phyloP scores from a whole-genome alignment of 2,113 vertebrate genomes.

The Aptenodytes patagonicus region DNA sequence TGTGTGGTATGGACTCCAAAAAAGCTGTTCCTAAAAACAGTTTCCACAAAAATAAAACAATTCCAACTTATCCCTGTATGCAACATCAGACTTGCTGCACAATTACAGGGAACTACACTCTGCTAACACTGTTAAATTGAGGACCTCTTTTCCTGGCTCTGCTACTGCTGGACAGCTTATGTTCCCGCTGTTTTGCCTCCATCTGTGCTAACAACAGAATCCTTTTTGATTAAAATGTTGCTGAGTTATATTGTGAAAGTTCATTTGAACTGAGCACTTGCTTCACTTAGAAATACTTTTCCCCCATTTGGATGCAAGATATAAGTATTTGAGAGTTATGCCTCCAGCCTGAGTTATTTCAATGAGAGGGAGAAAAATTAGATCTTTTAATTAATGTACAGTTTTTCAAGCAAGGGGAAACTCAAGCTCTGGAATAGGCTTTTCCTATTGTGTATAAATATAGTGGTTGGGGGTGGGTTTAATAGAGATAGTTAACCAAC shows the following conservation, averaged over 20 bases:
- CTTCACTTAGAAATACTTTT: not conserved
- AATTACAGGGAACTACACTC: not conserved
- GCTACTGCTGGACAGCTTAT: constrained; percentile 25
- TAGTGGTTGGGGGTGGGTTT: accelerated
- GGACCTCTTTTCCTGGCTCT: constrained; percentile 25
- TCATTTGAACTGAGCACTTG: not conserved
- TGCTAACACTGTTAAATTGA: constrained; percentile 37
- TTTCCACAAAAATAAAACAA: not conserved
- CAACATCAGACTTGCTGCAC: not conserved
- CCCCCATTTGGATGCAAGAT: not conserved
- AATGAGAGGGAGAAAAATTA: not conserved
- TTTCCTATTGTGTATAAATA: not conserved
- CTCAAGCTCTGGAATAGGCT: not conserved
- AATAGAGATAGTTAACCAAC: not conserved
- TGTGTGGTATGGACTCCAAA: not conserved
- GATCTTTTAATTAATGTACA: not conserved
- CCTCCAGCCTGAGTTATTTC: not conserved
- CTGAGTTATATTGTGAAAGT: constrained; percentile 3
- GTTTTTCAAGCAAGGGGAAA: not conserved
- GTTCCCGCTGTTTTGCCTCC: constrained; percentile 12
- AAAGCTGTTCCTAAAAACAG: not conserved
- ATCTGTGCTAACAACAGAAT: constrained; percentile 57
- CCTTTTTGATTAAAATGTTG: constrained; percentile 52
- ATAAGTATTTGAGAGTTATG: not conserved
- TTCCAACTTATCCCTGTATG: not conserved